Conservation (phyloP, 2,797 vertebrate genomes). For the Clamator glandarius region DNA sequence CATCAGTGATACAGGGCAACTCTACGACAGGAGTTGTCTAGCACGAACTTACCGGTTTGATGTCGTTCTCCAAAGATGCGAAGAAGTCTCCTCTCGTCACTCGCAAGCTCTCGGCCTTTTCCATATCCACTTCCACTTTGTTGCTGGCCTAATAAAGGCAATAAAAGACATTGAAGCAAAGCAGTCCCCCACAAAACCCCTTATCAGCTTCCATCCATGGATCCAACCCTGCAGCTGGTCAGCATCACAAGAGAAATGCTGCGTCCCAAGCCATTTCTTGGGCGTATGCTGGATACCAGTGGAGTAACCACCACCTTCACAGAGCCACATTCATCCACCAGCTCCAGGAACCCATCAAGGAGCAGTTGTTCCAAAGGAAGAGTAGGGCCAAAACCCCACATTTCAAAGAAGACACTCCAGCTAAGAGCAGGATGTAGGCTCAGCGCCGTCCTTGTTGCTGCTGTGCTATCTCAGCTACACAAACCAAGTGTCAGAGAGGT, state of each 20-base stretch:
- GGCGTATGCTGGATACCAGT: not conserved
- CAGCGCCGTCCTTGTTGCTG: not conserved
- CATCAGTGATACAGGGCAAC: fast-evolving
- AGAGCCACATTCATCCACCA: not conserved
- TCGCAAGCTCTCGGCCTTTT: slow-evolving; percentile 89
- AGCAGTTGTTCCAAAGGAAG: not conserved
- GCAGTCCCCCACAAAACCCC: fast-evolving
- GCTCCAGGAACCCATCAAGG: not conserved
- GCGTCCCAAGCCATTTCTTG: not conserved
- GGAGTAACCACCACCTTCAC: not conserved
- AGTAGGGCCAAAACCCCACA: not conserved
- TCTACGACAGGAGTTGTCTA: not conserved
- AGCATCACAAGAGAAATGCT: not conserved
- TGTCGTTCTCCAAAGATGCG: slow-evolving; percentile 91
- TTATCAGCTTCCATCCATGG: not conserved
- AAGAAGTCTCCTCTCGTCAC: slow-evolving; percentile 90
- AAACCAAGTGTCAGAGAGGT: not conserved
- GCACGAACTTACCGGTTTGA: slow-evolving; percentile 89
- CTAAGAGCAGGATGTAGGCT: not conserved
- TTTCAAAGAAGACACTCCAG: not conserved
- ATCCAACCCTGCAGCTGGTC: not conserved
- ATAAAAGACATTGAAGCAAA: not conserved
- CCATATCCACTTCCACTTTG: slow-evolving; percentile 93
- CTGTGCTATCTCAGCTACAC: not conserved
- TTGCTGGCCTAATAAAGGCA: slow-evolving; percentile 82